Percentiles rank a stretch among this genome's conserved stretches.
These are phyloP conservation scores for Prunella fulvescens DNA, from an alignment of 2,113 vertebrate species.

Conservation along the genomic window DNA sequence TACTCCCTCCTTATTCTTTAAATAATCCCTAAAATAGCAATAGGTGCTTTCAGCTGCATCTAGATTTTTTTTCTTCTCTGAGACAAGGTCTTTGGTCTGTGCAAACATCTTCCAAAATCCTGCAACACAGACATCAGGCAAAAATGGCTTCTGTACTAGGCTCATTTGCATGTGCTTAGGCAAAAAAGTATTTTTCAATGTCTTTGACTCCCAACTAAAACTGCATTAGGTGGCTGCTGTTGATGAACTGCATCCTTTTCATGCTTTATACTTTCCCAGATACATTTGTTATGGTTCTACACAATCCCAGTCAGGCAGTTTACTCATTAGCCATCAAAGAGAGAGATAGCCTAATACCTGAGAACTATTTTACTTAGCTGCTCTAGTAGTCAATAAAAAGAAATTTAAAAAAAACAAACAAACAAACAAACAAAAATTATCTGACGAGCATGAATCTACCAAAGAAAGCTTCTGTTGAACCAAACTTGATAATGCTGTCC, in stretches of 20 bases:
- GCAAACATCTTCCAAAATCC: background rate
- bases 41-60: background rate
- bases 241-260: background rate
- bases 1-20: background rate
- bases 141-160: background rate
- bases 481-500: background rate
- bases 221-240: accelerated
- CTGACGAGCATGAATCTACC: background rate
- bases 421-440: background rate
- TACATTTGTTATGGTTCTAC: background rate
- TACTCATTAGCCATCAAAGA: background rate
- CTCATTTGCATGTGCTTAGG: background rate
- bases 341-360: background rate
- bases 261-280: background rate
- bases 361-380: background rate
- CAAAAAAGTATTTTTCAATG: background rate
- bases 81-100: background rate
- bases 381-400: background rate
- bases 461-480: background rate
- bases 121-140: background rate
- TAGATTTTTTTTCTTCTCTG: background rate
- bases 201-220: background rate
- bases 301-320: background rate
- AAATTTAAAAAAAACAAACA: no score
- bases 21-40: background rate